Evolutionary conservation across 2,797 vertebrate species (phyloP), one percentile per base, ranked within the genome.

Genomic region (Chaenodraco wilsoni): DNA sequence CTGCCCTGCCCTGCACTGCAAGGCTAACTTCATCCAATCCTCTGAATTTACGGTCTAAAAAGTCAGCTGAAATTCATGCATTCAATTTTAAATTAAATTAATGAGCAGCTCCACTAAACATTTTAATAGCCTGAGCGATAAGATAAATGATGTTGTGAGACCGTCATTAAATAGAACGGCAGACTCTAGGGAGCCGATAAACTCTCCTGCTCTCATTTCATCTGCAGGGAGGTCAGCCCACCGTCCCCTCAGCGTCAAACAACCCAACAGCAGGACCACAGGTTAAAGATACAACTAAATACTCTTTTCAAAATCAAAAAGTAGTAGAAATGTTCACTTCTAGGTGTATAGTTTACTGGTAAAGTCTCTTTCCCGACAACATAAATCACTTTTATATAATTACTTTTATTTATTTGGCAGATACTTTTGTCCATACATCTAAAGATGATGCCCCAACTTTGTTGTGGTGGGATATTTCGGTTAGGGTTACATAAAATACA

Each of bases 31-130:
- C 63, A 44, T 67, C 65, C 45, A 23, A 13, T 63, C 43, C 64
- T 56, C 68, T 21, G n/a, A 51, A 61, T 74, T 40, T 33, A 74
- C 72, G 27, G 65, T 61, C n/a, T n/a, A 27, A 66, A 37, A 72
- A 73, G 61, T 73, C 72, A 17, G 71, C 66, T 46, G 46, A 83
- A 84, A 82, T 74, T 66, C 61, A 60, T 52, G 72, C 76, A 84
- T 87, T 76, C 55, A 76, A 88, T 75, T 87, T 87, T 75, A 75
- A 87, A 82, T 70, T 77, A 59, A 80, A 85, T 84, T 83, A 84
- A 89, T 79, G 79, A 80, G 77, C 19, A 5, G 21, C 54, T 65
- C 41, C 64, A 58, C 37, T 64, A 76, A 86, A 85, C 83, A 66
- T 74, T 89, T 87, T 80, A 85, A 82, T 82, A 81, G 79, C 51